These are phyloP conservation scores for Tromatobia lineatoria DNA, from an alignment of 2,888 invertebrate species.

Conservation along the genomic window DNA sequence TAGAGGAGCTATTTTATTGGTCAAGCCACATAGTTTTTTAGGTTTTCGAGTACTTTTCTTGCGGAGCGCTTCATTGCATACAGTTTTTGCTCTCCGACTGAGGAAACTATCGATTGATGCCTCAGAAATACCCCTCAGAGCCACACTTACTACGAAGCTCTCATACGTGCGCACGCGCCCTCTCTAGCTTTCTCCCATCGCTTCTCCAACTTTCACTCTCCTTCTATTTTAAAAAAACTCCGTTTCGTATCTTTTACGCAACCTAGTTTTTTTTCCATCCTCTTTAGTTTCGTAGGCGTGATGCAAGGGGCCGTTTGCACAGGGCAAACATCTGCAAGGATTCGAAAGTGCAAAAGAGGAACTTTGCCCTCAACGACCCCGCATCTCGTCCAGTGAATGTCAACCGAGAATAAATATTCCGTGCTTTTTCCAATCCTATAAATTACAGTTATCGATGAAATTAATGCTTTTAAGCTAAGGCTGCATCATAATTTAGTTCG, in stretches of 20 bases:
- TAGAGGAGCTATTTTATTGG: not conserved
- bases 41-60: constrained; percentile 13
- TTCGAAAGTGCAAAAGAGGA: constrained; percentile 29
- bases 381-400: constrained; percentile 57
- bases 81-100: constrained; percentile 71
- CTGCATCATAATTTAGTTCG: not conserved
- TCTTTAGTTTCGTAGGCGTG: constrained; percentile 50
- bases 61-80: constrained; percentile 72
- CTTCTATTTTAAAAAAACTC: constrained; percentile 27
- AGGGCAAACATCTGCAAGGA: constrained; percentile 36
- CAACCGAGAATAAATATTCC: constrained; percentile 7
- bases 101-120: constrained; percentile 81
- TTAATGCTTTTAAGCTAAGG: not conserved
- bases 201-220: constrained; percentile 35
- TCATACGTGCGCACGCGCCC: constrained; percentile 59
- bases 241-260: constrained; percentile 31
- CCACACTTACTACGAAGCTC: constrained; percentile 34
- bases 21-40: not conserved
- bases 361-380: constrained; percentile 30
- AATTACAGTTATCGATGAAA: constrained; percentile 7
- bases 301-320: constrained; percentile 38
- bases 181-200: constrained; percentile 8
- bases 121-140: constrained; percentile 72
- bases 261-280: constrained; percentile 57
- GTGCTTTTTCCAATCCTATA: not conserved